A percentile compares a stretch with the other conserved stretches of the same genome.
phyloP scores from a whole-genome alignment of 2,888 invertebrate genomes.

The Hypomecis punctinalis region DNA sequence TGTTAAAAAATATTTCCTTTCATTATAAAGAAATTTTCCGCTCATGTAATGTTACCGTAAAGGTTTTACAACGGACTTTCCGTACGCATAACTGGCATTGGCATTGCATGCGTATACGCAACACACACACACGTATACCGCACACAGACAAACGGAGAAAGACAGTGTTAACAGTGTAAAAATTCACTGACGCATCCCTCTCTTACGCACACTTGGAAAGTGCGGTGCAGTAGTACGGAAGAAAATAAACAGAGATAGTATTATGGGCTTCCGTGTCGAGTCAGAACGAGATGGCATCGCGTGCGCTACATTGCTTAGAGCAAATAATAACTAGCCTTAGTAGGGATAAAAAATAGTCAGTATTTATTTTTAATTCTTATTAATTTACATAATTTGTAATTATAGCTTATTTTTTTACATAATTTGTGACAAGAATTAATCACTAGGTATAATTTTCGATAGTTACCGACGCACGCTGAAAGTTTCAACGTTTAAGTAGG shows the following conservation, averaged over 20 bases:
- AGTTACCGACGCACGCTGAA: no score
- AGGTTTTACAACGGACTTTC: conserved; percentile 71
- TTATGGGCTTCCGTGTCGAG: background rate
- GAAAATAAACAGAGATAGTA: conserved; percentile 3
- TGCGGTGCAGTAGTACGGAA: conserved; percentile 28
- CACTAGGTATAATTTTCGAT: no score
- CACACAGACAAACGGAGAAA: conserved; percentile 38
- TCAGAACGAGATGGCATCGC: no score
- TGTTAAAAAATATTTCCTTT: conserved; percentile 54
- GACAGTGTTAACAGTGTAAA: conserved; percentile 29
- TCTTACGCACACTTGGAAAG: conserved; percentile 54
- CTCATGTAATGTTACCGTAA: conserved; percentile 76
- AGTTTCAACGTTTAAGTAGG: no score
- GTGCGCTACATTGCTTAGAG: no score
- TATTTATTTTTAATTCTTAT: no score
- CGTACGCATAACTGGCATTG: conserved; percentile 78
- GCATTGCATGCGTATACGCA: conserved; percentile 83
- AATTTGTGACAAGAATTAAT: no score
- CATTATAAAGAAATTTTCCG: conserved; percentile 70
- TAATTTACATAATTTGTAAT: no score
- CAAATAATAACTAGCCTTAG: no score
- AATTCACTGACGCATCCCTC: conserved; percentile 39
- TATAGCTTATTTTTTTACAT: no score
- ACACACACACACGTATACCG: conserved; percentile 61
- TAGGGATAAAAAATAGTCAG: no score